Percentiles rank a stretch among this genome's conserved stretches.
These are phyloP conservation scores for Brachyhypopomus occidentalis DNA, from an alignment of 2,113 vertebrate species.

Conservation along the genomic window DNA sequence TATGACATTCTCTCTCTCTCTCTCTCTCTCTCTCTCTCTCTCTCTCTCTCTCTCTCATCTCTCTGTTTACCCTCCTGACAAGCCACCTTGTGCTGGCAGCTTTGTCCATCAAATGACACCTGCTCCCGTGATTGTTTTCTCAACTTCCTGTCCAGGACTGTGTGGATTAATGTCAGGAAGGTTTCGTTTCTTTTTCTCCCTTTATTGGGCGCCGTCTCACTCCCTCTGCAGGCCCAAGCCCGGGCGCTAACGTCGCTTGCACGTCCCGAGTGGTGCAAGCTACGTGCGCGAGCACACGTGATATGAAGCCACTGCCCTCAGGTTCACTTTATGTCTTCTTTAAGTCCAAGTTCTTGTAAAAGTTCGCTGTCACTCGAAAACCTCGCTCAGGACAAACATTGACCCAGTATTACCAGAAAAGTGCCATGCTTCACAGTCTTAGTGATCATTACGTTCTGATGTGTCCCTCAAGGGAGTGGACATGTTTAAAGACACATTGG, in stretches of 20 bases:
- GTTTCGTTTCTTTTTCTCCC: slow-evolving; percentile 40
- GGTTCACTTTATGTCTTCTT: too few relatives aligned
- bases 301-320: too few relatives aligned
- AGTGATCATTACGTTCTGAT: neutral
- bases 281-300: too few relatives aligned
- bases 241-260: neutral
- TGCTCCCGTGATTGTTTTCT: slow-evolving; percentile 70
- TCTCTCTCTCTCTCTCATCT: slow-evolving; percentile 32
- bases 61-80: slow-evolving; percentile 54
- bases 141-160: slow-evolving; percentile 63
- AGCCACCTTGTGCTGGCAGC: slow-evolving; percentile 64
- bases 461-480: slow-evolving; percentile 50
- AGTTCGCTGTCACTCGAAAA: neutral
- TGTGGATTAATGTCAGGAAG: slow-evolving; percentile 60
- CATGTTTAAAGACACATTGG: slow-evolving; percentile 61
- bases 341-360: slow-evolving; percentile 12
- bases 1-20: slow-evolving; percentile 25
- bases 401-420: slow-evolving; percentile 4
- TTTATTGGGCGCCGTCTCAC: slow-evolving; percentile 40
- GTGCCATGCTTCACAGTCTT: slow-evolving; percentile 25
- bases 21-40: slow-evolving; percentile 30
- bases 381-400: slow-evolving; percentile 1
- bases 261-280: neutral
- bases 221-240: slow-evolving; percentile 6
- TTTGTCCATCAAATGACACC: slow-evolving; percentile 71